Evolutionary conservation across 2,888 invertebrate genomes (phyloP).

Genomic region (Acleris sparsana): DNA sequence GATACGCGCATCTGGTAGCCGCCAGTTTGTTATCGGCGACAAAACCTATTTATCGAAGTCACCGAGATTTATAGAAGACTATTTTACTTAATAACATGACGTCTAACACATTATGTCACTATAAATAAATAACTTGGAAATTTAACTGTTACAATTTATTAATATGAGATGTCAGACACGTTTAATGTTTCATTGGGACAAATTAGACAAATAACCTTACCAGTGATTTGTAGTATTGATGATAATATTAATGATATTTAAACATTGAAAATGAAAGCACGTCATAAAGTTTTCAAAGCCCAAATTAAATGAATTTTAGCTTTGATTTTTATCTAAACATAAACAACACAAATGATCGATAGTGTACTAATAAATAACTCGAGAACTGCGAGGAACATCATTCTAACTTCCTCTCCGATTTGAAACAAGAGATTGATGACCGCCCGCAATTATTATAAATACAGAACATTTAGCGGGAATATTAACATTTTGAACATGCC

Average conservation of each 20-base stretch:
- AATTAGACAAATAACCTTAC: conserved; percentile 26
- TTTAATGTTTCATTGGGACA: conserved; percentile 34
- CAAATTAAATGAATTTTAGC: conserved; percentile 4
- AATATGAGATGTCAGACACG: conserved; percentile 32
- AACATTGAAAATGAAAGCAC: conserved; percentile 10
- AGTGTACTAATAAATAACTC: conserved; percentile 20
- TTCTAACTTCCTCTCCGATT: conserved; percentile 33
- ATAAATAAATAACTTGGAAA: conserved; percentile 54
- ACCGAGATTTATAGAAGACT: conserved; percentile 66
- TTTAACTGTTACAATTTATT: conserved; percentile 37
- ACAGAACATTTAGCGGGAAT: conserved; percentile 42
- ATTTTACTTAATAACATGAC: conserved; percentile 65
- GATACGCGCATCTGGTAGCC: conserved; percentile 66
- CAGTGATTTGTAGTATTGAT: conserved; percentile 30
- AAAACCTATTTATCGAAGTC: conserved; percentile 73
- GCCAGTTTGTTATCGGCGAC: conserved; percentile 65
- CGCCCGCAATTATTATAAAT: conserved; percentile 21
- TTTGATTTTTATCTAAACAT: conserved; percentile 8
- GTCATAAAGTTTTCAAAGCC: conserved; percentile 4
- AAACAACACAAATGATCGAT: conserved; percentile 17
- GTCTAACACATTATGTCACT: conserved; percentile 62
- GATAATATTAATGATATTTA: conserved; percentile 24
- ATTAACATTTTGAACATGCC: conserved; percentile 47
- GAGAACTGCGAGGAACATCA: conserved; percentile 2
- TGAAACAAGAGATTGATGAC: conserved; percentile 27